Percentiles rank a stretch among this genome's conserved stretches.
Evolutionary conservation across 2,113 vertebrate species (phyloP).

Genomic region (Gymnogyps californianus): DNA sequence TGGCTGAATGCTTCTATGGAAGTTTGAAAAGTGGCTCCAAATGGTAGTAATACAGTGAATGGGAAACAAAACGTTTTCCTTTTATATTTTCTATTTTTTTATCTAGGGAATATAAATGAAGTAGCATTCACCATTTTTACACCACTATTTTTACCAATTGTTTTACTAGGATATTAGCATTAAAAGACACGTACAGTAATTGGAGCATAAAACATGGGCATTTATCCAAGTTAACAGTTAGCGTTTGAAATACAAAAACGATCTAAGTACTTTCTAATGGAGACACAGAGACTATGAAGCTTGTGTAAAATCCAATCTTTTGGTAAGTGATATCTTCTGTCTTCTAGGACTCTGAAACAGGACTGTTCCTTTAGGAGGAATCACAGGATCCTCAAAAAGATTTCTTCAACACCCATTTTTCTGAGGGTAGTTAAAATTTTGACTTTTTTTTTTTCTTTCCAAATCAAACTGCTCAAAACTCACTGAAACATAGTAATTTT

Average conservation of each 20-base stretch:
- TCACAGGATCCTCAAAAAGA: background rate
- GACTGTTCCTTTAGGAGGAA: background rate
- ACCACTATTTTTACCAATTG: background rate
- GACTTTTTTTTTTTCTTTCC: accelerated
- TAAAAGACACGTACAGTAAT: background rate
- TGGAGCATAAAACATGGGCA: background rate
- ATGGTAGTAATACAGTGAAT: background rate
- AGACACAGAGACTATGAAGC: background rate
- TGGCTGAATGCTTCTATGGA: background rate
- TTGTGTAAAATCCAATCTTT: background rate
- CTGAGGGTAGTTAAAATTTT: background rate
- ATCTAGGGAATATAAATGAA: background rate
- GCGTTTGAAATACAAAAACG: background rate
- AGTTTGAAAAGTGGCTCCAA: background rate
- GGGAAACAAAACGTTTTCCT: background rate
- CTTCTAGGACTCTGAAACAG: background rate
- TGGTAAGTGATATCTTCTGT: background rate
- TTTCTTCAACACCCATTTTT: background rate
- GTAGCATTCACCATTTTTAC: background rate
- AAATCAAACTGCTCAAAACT: background rate
- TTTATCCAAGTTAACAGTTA: background rate
- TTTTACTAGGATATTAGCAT: background rate
- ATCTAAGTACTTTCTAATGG: background rate
- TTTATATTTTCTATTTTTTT: background rate
- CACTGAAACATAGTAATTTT: background rate